Base-by-base conservation (phyloP, 1,140 invertebrate genomes). In the Cephus cinctus region DNA sequence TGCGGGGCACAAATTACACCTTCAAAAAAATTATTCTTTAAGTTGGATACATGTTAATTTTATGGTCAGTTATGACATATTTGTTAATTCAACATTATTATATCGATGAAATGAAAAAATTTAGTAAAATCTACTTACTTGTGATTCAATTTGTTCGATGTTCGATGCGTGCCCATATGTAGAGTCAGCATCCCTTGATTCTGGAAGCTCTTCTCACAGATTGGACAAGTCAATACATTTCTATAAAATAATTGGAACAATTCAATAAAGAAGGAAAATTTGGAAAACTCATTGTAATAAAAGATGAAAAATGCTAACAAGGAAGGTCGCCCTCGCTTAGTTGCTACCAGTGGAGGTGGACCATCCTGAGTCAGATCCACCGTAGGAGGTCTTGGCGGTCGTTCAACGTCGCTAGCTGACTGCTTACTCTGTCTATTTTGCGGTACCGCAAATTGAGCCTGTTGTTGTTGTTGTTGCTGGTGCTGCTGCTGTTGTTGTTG, bases 1-100 rank as follows among this genome's bases (percentile, higher is more conserved):
- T 0, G 86, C 83, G 1, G 82, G 79, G 63, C 87, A 90, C 9
- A 86, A 71, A 57, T 86, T 84, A 54, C 87, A 90, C 52, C 83
- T 85, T 56, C 71, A 81, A 60, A 50, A 47, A 39, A 16, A 36
- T 45, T 35, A 47, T 16, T 39, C 15, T 36, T 30, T n/a, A 36
- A 36, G n/a, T n/a, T n/a, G n/a, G n/a, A n/a, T n/a, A n/a, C n/a
- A n/a, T n/a, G n/a, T n/a, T n/a, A n/a, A n/a, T n/a, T n/a, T n/a
- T n/a, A n/a, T n/a, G n/a, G n/a, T n/a, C n/a, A n/a, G n/a, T n/a
- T n/a, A n/a, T n/a, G n/a, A n/a, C n/a, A n/a, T n/a, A n/a, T n/a
- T n/a, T n/a, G n/a, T n/a, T n/a, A n/a, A n/a, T n/a, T n/a, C n/a
- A n/a, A n/a, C n/a, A n/a, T n/a, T n/a, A n/a, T n/a, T n/a, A n/a